Evolutionary conservation across 2,888 invertebrate species (phyloP), one percentile per base, ranked within the genome.

Genomic region (Philhelius pedissequus): DNA sequence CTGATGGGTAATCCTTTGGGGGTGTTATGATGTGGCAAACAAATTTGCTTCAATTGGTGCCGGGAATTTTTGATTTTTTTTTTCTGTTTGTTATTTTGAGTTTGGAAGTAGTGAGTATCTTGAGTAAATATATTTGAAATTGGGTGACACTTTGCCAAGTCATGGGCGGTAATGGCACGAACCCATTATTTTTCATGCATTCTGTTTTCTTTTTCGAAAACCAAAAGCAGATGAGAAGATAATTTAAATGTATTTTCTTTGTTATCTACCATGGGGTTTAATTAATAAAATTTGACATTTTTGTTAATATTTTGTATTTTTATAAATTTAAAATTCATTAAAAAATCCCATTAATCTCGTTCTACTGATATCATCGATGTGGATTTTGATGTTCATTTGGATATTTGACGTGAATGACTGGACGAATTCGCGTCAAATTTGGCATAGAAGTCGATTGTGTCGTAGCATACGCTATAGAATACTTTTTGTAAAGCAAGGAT

Each of bases 41-140:
- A 81, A 71, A 73, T 82, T 77, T 52, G 54, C 77, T 54, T 73
- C 77, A 82, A 82, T 73, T 68, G 81, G 60, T 66, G 66, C 52
- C 70, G 40, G 32, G 50, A 76, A 76, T 81, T 81, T 58, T 43
- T 32, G 60, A 68, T 71, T 56, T 18, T 27, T 50, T 60, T 40
- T 22, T 8, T 7, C 0, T 5, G 13, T 58, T 58, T 20, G 35
- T 58, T 32, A 18, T 38, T 35, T 20, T 22, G 8, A 20, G 30
- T 48, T 38, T 30, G 18, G 25, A 66, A 50, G 18, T 40, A 50
- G 18, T 40, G 20, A 52, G 48, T 35, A 43, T 54, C 62, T 69
- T 64, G 35, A 40, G 56, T 50, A 60, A 66, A 71, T 58, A 71
- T 58, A 68, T 82, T 54, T 66, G 32, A 43, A 50, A 73, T 73